Base-by-base conservation (phyloP, 2,113 vertebrate species). In the Myotis brandtii region DNA sequence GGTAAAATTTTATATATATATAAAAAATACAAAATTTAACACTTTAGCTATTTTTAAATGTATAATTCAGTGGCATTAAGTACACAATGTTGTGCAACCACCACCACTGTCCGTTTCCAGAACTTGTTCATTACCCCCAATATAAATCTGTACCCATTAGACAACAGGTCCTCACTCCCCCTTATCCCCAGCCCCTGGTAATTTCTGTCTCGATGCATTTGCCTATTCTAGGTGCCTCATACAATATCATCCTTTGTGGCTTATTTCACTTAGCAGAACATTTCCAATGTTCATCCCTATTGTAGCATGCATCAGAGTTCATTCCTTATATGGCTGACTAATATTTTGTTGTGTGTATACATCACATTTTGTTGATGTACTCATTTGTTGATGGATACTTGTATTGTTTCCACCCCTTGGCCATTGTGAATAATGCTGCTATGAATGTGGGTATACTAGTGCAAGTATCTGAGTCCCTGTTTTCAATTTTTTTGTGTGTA, bases 241-340 rank as follows among this genome's bases (percentile, higher is more conserved):
- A 77, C 3, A 79, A 5, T 54, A 34, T 62, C 59, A 21, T 62
- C 84, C 14, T 86, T 70, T 79, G 40, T 67, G 77, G n/a, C 43
- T 92, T 69, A 84, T 75, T 94, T 87, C 67, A 62, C 43, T 95
- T 83, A 75, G 62, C 34, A 70, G 30, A 82, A 54, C 72, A 14
- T 83, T 95, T 86, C 37, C 11, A 82, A 73, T 48, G 12, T 69
- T 64, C 75, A 82, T 50, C 56, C 18, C 62, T 84, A 11, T 34
- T 30, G 40, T 62, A 52, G 25, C 30, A 34, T 34, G 27, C 73
- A 40, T 83, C 34, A 75, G 25, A 83, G 40, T 87, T 34, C 32
- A 77, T 86, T 89, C 23, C 25, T 83, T 50, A 73, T 92, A n/a
- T 89, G 27, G 32, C 9, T 83, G 69, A 40, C 59, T 70, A 91